Evolutionary conservation across 2,797 vertebrate species (phyloP).

Genomic region (Stomatorhinus walkeri): DNA sequence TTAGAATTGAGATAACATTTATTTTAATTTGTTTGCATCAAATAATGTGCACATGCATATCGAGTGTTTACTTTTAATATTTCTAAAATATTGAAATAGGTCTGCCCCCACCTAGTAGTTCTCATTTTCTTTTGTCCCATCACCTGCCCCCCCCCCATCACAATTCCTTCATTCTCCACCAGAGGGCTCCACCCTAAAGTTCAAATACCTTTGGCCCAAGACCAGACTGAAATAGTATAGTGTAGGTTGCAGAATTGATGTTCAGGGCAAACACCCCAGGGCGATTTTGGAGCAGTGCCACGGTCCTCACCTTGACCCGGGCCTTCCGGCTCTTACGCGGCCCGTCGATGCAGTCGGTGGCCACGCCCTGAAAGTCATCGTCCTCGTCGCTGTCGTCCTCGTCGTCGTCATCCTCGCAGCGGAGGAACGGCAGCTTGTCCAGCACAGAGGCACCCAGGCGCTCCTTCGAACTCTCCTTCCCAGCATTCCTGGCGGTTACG

Average conservation of each 20-base stretch:
- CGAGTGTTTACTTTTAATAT: not conserved
- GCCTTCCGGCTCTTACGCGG: slow-evolving; percentile 70
- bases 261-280: not conserved
- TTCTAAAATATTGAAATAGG: not conserved
- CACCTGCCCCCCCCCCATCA: not conserved
- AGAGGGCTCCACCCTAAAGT: not conserved
- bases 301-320: slow-evolving; percentile 60
- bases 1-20: not conserved
- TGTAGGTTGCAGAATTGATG: not conserved
- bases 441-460: slow-evolving; percentile 61
- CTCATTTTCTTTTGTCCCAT: not conserved
- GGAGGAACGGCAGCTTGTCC: slow-evolving; percentile 79
- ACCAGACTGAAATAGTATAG: not conserved
- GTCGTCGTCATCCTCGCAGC: slow-evolving; percentile 71
- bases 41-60: not conserved
- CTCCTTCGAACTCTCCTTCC: slow-evolving; percentile 70
- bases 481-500: slow-evolving; percentile 63
- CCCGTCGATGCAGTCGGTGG: slow-evolving; percentile 65
- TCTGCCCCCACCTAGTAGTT: not conserved
- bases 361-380: slow-evolving; percentile 73
- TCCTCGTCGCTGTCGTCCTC: slow-evolving; percentile 85
- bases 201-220: not conserved
- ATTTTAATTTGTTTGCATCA: not conserved
- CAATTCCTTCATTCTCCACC: not conserved
- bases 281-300: not conserved